phyloP scores from a whole-genome alignment of 2,113 vertebrate species.

The Arvicanthis niloticus region DNA sequence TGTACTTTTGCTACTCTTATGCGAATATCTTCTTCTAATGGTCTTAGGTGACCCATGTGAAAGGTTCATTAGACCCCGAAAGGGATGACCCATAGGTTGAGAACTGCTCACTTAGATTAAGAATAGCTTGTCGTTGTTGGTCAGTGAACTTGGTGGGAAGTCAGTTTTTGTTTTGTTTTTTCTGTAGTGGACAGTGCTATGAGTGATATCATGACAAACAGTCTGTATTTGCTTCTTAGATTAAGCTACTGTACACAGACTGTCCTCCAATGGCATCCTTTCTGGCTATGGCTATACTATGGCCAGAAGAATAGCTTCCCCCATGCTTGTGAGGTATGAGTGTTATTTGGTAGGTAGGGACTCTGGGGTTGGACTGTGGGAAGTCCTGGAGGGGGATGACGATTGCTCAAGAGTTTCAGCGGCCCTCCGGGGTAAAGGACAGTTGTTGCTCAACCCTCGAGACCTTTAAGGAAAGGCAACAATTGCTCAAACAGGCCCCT shows the following conservation, averaged over 20 bases:
- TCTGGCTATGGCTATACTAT: neutral
- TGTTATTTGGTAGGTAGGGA: neutral
- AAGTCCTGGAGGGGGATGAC: neutral
- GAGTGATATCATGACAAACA: fast-evolving
- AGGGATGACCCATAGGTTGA: neutral
- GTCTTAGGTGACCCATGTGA: neutral
- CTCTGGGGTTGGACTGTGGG: neutral
- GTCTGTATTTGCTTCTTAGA: neutral
- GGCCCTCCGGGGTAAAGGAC: conserved; percentile 45
- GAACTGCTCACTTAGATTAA: neutral
- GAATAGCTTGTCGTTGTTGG: neutral
- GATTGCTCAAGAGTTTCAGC: conserved; percentile 60
- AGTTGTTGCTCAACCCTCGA: conserved; percentile 50
- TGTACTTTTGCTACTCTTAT: neutral
- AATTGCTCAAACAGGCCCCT: conserved; percentile 63
- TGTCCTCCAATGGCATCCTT: neutral
- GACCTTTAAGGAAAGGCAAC: conserved; percentile 46
- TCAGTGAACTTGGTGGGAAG: neutral
- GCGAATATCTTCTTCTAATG: neutral
- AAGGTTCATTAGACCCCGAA: too few species aligned
- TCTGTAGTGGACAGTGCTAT: neutral
- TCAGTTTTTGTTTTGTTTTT: neutral
- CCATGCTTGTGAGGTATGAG: neutral
- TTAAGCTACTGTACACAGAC: neutral
- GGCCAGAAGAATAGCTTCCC: neutral